These are phyloP conservation scores for Oryzias woworae DNA, from an alignment of 2,113 vertebrate species.

Conservation along the genomic window DNA sequence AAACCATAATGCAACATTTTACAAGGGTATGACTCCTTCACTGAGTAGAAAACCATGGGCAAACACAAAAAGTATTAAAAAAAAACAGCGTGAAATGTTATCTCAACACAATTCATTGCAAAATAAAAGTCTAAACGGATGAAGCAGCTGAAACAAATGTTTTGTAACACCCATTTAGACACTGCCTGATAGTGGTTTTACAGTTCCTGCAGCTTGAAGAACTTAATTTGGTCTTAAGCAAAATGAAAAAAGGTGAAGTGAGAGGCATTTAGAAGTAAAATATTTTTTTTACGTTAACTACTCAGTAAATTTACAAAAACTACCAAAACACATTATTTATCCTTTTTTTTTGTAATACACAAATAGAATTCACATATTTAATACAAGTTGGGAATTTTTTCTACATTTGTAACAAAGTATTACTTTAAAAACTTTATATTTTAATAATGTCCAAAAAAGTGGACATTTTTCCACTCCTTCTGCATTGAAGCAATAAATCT, in stretches of 20 bases:
- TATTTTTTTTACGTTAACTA: no score
- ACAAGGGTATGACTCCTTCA: conserved; percentile 5
- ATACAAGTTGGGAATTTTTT: no score
- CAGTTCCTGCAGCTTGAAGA: no score
- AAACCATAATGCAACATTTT: conserved; percentile 16
- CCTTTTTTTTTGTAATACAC: no score
- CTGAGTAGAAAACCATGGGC: conserved; percentile 15
- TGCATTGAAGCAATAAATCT: no score
- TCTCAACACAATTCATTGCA: conserved; percentile 48
- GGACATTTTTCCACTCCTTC: no score
- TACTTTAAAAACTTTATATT: no score
- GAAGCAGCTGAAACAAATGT: not conserved
- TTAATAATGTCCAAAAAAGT: no score
- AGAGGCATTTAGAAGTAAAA: not conserved
- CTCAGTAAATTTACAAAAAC: no score
- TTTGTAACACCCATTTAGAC: not conserved
- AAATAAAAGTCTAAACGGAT: conserved; percentile 57
- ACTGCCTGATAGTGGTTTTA: not conserved
- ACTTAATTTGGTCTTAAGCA: not conserved
- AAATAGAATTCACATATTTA: no score
- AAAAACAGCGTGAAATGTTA: conserved; percentile 51
- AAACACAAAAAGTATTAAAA: conserved; percentile 35
- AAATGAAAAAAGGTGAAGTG: not conserved
- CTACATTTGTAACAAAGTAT: no score
- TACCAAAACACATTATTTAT: no score